Evolutionary conservation across 2,113 vertebrate genomes (phyloP).

Genomic region (Nibea albiflora): DNA sequence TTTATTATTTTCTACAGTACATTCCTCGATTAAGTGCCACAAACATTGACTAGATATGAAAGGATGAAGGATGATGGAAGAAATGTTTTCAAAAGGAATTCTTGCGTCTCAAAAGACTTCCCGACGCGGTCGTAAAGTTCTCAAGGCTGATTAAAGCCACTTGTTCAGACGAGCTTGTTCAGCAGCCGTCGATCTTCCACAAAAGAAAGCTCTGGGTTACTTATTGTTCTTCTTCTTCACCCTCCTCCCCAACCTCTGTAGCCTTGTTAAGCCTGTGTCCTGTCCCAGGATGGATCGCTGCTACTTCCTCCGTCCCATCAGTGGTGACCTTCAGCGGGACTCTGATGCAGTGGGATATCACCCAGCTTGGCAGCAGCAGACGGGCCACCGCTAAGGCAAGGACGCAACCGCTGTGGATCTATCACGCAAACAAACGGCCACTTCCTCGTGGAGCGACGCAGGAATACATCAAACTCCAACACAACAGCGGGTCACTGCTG

Average conservation of each 20-base stretch:
- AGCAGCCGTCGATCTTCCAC: slow-evolving; percentile 9
- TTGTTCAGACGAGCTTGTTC: slow-evolving; percentile 3
- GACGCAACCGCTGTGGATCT: slow-evolving; percentile 69
- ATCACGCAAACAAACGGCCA: slow-evolving; percentile 80
- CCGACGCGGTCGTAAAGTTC: slow-evolving; percentile 13
- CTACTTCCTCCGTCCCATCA: slow-evolving; percentile 62
- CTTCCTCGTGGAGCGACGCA: slow-evolving; percentile 48
- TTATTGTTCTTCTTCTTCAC: slow-evolving; percentile 16
- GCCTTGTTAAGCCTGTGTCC: slow-evolving; percentile 57
- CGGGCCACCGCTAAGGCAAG: slow-evolving; percentile 69
- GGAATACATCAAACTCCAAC: slow-evolving; percentile 73
- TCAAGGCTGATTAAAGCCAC: slow-evolving; percentile 53
- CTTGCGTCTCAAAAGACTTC: slow-evolving; percentile 38
- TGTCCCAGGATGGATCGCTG: slow-evolving; percentile 67
- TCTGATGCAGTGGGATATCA: slow-evolving; percentile 72
- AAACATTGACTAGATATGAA: not conserved
- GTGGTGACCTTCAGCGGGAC: slow-evolving; percentile 76
- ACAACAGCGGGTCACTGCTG: slow-evolving; percentile 63
- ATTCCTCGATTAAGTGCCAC: slow-evolving; percentile 33
- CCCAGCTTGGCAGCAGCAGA: slow-evolving; percentile 55
- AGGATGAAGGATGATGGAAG: slow-evolving; percentile 9
- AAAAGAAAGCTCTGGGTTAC: slow-evolving; percentile 40
- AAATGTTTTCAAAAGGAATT: slow-evolving; percentile 24
- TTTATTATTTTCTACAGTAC: not conserved
- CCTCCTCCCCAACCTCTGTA: slow-evolving; percentile 5